phyloP scores from a whole-genome alignment of 2,113 vertebrate species.

The Tetrax tetrax region DNA sequence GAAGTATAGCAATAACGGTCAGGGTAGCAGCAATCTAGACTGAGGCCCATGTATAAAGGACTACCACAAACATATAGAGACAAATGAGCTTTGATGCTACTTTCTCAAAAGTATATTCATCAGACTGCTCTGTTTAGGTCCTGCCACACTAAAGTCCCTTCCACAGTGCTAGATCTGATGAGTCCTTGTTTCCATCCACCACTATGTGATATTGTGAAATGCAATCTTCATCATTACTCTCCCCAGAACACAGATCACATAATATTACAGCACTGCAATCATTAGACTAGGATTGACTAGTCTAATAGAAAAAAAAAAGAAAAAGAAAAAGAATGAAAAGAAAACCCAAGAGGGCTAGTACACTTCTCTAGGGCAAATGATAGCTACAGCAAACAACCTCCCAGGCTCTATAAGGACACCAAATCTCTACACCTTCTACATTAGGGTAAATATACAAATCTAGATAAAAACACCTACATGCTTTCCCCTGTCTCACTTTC shows the following conservation, averaged over 20 bases:
- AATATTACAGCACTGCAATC: not conserved
- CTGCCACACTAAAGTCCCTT: not conserved
- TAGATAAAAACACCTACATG: slow-evolving; percentile 41
- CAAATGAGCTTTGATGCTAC: not conserved
- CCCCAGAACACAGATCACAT: not conserved
- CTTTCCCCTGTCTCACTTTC: slow-evolving; percentile 43
- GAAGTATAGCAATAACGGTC: not conserved
- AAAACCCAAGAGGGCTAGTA: not conserved
- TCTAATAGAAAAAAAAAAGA: fast-evolving
- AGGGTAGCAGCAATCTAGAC: not conserved
- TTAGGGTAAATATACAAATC: slow-evolving; percentile 4
- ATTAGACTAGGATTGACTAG: not conserved
- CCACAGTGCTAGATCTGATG: not conserved
- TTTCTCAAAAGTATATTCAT: not conserved
- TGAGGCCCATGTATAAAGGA: not conserved
- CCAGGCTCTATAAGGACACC: not conserved
- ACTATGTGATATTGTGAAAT: not conserved
- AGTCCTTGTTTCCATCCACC: not conserved
- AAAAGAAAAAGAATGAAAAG: not conserved
- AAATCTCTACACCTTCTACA: not conserved
- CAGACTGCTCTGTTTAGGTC: not conserved
- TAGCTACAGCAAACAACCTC: not conserved
- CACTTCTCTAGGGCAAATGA: not conserved
- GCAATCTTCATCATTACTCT: not conserved
- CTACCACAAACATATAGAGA: not conserved